These are phyloP conservation scores for Pogona vitticeps DNA, from an alignment of 2,113 vertebrate species.

Conservation along the genomic window DNA sequence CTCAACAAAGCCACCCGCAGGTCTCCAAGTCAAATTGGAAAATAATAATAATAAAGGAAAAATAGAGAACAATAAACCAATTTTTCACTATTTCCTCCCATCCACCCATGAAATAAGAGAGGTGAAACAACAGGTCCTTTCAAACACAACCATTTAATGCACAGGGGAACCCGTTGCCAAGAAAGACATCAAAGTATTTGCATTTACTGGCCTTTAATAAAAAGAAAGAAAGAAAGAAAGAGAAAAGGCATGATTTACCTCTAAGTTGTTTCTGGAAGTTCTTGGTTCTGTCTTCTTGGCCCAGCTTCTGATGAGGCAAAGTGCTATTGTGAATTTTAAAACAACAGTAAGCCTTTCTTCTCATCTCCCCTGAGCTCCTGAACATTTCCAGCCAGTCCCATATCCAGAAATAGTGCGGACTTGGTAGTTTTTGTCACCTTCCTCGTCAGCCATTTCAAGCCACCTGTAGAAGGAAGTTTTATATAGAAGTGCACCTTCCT, in stretches of 20 bases:
- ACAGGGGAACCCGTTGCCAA: background rate
- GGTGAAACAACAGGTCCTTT: background rate
- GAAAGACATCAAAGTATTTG: background rate
- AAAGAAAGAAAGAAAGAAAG: too few relatives aligned
- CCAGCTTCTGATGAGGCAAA: background rate
- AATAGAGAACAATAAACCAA: too few relatives aligned
- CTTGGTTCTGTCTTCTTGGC: background rate
- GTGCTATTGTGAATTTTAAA: background rate
- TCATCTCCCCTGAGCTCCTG: background rate
- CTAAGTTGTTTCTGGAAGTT: background rate
- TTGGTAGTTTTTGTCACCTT: background rate
- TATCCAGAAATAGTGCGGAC: too few relatives aligned
- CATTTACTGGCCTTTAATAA: too few relatives aligned
- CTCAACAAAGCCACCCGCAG: background rate
- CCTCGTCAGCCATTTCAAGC: background rate
- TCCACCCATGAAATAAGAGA: background rate
- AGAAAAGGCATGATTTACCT: background rate
- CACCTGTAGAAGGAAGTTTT: background rate
- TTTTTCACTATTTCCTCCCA: background rate
- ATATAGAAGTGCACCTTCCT: background rate
- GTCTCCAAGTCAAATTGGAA: too few relatives aligned
- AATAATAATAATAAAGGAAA: background rate
- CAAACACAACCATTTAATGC: too few relatives aligned
- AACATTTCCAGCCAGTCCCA: too few relatives aligned
- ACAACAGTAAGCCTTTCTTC: background rate